Conservation (phyloP, 2,888 invertebrate genomes). For the Agrenia bidenticulata region DNA sequence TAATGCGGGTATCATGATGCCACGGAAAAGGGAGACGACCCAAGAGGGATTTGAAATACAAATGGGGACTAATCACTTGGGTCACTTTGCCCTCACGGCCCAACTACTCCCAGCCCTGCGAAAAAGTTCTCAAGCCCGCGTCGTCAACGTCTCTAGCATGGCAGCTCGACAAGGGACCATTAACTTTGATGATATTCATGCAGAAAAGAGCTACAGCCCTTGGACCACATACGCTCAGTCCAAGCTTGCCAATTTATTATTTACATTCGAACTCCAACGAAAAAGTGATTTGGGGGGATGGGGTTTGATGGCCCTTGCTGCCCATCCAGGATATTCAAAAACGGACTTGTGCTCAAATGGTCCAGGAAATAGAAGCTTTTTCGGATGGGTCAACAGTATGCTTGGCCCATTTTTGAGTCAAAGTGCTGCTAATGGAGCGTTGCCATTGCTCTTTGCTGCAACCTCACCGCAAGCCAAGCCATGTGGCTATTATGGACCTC, state of each 20-base stretch:
- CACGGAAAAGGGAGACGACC: conserved; percentile 12
- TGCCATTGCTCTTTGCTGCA: conserved; percentile 22
- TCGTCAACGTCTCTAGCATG: conserved; percentile 15
- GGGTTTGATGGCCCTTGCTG: conserved; percentile 8
- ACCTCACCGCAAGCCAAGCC: conserved; percentile 13
- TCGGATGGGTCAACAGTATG: not conserved
- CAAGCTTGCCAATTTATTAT: conserved; percentile 18
- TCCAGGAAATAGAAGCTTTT: not conserved
- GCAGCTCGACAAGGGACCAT: not conserved
- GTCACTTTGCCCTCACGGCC: conserved; percentile 21
- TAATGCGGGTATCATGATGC: conserved; percentile 56
- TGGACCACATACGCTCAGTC: not conserved
- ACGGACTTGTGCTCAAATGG: conserved; percentile 16
- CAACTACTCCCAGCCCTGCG: conserved; percentile 17
- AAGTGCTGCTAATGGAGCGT: conserved; percentile 16
- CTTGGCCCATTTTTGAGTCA: conserved; percentile 7
- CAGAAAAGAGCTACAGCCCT: not conserved
- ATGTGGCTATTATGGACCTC: conserved; percentile 25
- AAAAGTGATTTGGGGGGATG: conserved; percentile 14
- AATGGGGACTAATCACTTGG: conserved; percentile 16
- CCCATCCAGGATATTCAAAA: conserved; percentile 9
- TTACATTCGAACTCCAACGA: conserved; percentile 22
- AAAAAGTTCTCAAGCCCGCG: not conserved
- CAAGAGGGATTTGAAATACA: conserved; percentile 16
- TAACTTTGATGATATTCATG: conserved; percentile 14